Conservation (phyloP, 2,113 vertebrate species). For the Anseranas semipalmata region DNA sequence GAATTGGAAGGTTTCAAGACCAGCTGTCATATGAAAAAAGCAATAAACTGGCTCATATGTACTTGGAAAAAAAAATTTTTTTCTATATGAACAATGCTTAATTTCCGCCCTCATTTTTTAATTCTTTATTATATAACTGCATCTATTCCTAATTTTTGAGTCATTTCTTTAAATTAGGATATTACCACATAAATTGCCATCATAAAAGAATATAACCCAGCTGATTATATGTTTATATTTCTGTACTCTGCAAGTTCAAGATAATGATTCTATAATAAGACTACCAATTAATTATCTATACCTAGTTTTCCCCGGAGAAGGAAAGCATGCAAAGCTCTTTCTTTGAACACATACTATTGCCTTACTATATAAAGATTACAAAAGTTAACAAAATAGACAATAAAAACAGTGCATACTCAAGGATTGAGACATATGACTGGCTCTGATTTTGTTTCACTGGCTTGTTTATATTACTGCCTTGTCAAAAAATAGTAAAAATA, state of each 20-base stretch:
- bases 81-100: background rate
- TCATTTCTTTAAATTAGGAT: background rate
- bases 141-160: background rate
- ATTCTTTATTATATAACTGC: background rate
- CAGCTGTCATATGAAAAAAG: background rate
- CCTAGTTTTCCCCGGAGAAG: background rate
- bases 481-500: background rate
- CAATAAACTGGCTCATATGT: background rate
- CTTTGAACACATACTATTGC: background rate
- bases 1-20: background rate
- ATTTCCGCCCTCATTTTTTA: background rate
- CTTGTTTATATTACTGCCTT: background rate
- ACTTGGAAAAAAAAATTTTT: background rate
- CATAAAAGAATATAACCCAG: background rate
- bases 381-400: background rate
- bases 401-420: background rate
- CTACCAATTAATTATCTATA: background rate
- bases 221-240: background rate
- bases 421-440: background rate
- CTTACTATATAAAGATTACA: background rate
- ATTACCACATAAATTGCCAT: background rate
- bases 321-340: background rate
- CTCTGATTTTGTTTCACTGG: background rate
- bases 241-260: background rate
- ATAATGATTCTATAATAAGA: background rate